Evolutionary conservation across 1,140 invertebrate species (phyloP).

Genomic region (Drosophila orosa): DNA sequence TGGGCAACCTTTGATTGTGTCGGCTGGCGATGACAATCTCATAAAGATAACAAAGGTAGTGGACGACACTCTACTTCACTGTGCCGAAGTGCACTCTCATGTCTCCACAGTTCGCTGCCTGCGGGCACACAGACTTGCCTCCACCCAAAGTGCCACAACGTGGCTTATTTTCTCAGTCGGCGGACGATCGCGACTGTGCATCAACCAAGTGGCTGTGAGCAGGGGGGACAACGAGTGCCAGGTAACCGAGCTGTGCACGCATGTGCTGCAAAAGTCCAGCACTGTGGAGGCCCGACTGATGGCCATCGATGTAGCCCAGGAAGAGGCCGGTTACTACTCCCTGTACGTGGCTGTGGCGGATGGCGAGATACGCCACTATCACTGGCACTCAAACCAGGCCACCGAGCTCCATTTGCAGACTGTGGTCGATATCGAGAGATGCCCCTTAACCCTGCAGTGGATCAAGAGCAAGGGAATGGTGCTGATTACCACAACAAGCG

Average conservation of each 20-base stretch:
- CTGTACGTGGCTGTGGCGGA: slow-evolving; percentile 64
- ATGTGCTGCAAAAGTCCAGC: slow-evolving; percentile 42
- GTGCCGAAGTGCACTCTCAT: slow-evolving; percentile 65
- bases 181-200: slow-evolving; percentile 74
- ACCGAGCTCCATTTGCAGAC: slow-evolving; percentile 4
- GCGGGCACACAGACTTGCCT: background rate
- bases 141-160: background rate
- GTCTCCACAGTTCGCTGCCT: slow-evolving; percentile 72
- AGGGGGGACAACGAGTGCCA: slow-evolving; percentile 2
- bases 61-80: slow-evolving; percentile 10
- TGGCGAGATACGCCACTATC: slow-evolving; percentile 61
- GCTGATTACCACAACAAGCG: slow-evolving; percentile 66
- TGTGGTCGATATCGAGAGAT: slow-evolving; percentile 50
- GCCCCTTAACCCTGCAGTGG: slow-evolving; percentile 57
- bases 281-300: slow-evolving; percentile 73
- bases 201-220: slow-evolving; percentile 53
- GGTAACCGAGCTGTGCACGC: slow-evolving; percentile 53
- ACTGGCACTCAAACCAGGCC: slow-evolving; percentile 33
- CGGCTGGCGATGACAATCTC: slow-evolving; percentile 79
- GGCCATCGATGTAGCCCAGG: slow-evolving; percentile 48
- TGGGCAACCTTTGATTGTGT: slow-evolving; percentile 37
- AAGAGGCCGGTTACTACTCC: slow-evolving; percentile 11
- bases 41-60: slow-evolving; percentile 62
- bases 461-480: slow-evolving; percentile 22
- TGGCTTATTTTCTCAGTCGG: slow-evolving; percentile 76